These are phyloP conservation scores for Otus sunia DNA, from an alignment of 2,113 vertebrate species.

Conservation along the genomic window DNA sequence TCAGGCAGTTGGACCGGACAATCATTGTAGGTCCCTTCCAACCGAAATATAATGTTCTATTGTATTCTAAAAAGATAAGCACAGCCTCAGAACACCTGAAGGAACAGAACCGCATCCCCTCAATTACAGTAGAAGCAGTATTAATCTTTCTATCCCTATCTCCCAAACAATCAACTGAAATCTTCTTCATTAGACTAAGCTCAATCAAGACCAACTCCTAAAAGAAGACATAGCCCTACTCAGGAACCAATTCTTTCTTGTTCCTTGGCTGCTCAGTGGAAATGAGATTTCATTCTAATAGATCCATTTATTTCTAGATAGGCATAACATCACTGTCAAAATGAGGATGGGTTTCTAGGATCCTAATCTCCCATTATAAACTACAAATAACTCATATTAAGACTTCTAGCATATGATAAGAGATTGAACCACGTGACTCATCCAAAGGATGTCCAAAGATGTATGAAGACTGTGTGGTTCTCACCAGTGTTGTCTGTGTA, in stretches of 20 bases:
- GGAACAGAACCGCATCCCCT: neutral
- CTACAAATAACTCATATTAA: neutral
- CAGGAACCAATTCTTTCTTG: neutral
- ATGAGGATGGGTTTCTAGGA: neutral
- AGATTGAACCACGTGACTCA: neutral
- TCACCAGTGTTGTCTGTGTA: neutral
- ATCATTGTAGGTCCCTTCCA: neutral
- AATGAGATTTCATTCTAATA: neutral
- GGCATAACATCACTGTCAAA: neutral
- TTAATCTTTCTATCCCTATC: neutral
- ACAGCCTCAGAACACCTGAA: neutral
- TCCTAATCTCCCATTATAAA: neutral
- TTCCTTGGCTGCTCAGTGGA: neutral
- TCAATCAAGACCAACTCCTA: neutral
- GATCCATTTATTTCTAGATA: neutral
- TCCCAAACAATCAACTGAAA: neutral
- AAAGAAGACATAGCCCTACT: neutral
- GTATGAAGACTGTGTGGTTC: neutral
- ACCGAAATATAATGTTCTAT: neutral
- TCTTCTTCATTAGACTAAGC: neutral
- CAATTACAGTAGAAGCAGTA: neutral
- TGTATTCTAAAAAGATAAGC: neutral
- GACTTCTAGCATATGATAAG: neutral
- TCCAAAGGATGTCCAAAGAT: neutral
- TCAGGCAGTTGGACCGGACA: neutral